phyloP scores from a whole-genome alignment of 1,140 invertebrate genomes.

The Drosophila nigrodunni region DNA sequence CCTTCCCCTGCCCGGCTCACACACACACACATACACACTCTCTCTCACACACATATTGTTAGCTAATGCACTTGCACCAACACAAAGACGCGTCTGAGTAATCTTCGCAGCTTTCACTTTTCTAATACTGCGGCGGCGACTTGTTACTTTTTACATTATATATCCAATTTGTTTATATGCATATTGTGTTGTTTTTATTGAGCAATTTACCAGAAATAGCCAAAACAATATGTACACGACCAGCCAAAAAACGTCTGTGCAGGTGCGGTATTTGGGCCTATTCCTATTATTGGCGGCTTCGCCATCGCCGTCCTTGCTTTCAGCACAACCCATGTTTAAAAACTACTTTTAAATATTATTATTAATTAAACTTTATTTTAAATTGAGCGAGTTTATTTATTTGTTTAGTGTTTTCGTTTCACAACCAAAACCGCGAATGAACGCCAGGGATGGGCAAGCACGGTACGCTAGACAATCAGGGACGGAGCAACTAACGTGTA shows the following conservation, averaged over 20 bases:
- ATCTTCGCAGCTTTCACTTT: conserved; percentile 68
- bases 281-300: conserved; percentile 64
- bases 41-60: not conserved
- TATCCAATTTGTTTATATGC: not conserved
- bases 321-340: conserved; percentile 74
- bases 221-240: conserved; percentile 93
- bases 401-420: conserved; percentile 53
- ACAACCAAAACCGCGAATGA: conserved; percentile 65
- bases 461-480: conserved; percentile 5
- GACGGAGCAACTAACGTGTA: not conserved
- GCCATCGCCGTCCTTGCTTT: conserved; percentile 76
- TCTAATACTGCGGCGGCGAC: not conserved
- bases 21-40: conserved; percentile 6
- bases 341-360: not conserved
- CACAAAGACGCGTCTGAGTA: conserved; percentile 43
- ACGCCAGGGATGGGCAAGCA: conserved; percentile 18
- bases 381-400: conserved; percentile 54
- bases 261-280: conserved; percentile 86
- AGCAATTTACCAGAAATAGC: conserved; percentile 91
- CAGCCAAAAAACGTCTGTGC: conserved; percentile 95
- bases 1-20: conserved; percentile 6
- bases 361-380: conserved; percentile 14
- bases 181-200: not conserved
- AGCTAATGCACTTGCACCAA: conserved; percentile 33
- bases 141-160: not conserved